Base-by-base conservation (phyloP, 1,140 invertebrate species). In the Chrysomallon squamiferum region DNA sequence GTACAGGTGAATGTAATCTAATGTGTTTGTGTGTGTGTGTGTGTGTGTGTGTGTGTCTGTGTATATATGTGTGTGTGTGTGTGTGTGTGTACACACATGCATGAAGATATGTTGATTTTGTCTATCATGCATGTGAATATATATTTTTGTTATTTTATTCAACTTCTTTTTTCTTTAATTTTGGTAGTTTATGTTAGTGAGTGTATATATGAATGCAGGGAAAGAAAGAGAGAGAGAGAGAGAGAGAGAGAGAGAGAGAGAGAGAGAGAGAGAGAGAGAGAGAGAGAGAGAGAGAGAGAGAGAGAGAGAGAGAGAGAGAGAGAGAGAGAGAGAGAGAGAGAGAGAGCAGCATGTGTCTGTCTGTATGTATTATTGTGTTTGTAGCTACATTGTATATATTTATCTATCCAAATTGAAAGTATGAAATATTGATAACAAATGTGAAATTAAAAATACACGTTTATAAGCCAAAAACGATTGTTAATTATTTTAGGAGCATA, bases 361-460 rank as follows among this genome's bases (percentile, higher is more conserved):
- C 20, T 25, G 3, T 61, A 41, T 49, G 57, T 59, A 32, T 59
- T 4, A 25, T 27, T 59, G 57, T 59, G 57, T 33, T 9, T 33
- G 30, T 33, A 32, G 30, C 20, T 30, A n/a, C n/a, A n/a, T n/a
- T n/a, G n/a, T n/a, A 30, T 22, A 18, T 54, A 18, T 22, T 29
- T 59, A 6, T 20, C 3, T 59, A n/a, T n/a, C n/a, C n/a, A n/a
- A n/a, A n/a, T n/a, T n/a, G n/a, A n/a, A n/a, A n/a, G n/a, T n/a
- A n/a, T n/a, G n/a, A n/a, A n/a, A n/a, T n/a, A n/a, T n/a, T n/a
- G n/a, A n/a, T n/a, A n/a, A n/a, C n/a, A n/a, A n/a, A n/a, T n/a
- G n/a, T n/a, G n/a, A n/a, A n/a, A n/a, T n/a, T n/a, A n/a, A n/a
- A n/a, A n/a, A n/a, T n/a, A n/a, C n/a, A n/a, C n/a, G n/a, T n/a